Base-by-base conservation (phyloP, 2,113 vertebrate genomes). In the Chrysochloris asiatica region DNA sequence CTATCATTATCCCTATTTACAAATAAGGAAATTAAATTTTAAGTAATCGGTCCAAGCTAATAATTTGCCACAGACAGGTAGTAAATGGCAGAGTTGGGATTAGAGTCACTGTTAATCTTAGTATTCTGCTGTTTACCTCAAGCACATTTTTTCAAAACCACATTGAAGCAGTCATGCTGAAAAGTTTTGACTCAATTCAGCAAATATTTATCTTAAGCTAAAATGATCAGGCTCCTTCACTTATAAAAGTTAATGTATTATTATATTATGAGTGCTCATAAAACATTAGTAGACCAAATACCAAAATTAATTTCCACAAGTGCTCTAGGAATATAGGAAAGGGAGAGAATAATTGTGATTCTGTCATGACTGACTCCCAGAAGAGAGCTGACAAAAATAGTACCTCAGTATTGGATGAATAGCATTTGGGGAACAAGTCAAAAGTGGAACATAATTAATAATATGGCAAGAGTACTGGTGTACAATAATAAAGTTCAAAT, bases 231-330 rank as follows among this genome's bases (percentile, higher is more conserved):
- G 54, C 47, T 52, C 43, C 52, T 94, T 87, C 30, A 69, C 43
- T 82, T 63, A 89, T 63, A 56, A 96, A 95, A 69, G 81, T 33
- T 69, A 38, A 69, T 38, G 36, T 69, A 38, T 69, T 38, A 36
- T 28, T 86, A 2, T 90, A 81, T 86, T 91, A 85, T 94, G 38
- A 80, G 36, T 80, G 65, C 33, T 89, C 81, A 89, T 45, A 88
- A 73, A 26, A 63, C 30, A 82, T 38, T 52, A 82, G 38, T 89
- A 26, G 48, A 88, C 45, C n/a, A 91, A 85, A 71, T 71, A 91
- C 30, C 38, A 83, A 91, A 87, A 87, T 92, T 22, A 78, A 13
- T 84, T 38, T 80, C 7, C 24, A 52, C 26, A 73, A 59, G 17
- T 89, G 6, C 38, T 92, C 0, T 61, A 86, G 21, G 13, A 87